phyloP scores from a whole-genome alignment of 2,113 vertebrate genomes.

The Grus americana region DNA sequence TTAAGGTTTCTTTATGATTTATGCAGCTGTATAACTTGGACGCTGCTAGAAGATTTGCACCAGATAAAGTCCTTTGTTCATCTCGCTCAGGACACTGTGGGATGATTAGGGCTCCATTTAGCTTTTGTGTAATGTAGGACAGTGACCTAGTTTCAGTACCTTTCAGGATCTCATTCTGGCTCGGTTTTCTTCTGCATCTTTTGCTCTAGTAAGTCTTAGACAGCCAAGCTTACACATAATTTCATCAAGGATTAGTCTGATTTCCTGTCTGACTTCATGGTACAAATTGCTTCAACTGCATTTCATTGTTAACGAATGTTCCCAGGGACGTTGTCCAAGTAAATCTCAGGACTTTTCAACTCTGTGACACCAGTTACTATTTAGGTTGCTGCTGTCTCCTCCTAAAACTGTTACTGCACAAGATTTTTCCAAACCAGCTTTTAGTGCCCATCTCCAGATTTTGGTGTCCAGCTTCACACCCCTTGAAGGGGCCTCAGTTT shows the following conservation, averaged over 20 bases:
- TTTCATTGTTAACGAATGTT: not conserved
- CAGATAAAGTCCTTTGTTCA: not conserved
- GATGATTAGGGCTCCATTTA: slow-evolving; percentile 6
- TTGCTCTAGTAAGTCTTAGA: slow-evolving; percentile 57
- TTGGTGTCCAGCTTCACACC: not conserved
- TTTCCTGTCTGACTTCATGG: slow-evolving; percentile 47
- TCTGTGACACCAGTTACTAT: slow-evolving; percentile 1
- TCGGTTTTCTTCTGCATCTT: slow-evolving; percentile 52
- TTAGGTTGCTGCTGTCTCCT: not conserved
- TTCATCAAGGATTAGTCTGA: slow-evolving; percentile 62
- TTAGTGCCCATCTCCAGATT: not conserved
- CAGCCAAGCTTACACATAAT: slow-evolving; percentile 53
- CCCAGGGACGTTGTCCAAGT: slow-evolving; percentile 2
- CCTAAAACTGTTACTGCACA: not conserved
- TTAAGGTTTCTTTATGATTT: not conserved
- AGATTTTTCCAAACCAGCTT: not conserved
- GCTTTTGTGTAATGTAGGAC: slow-evolving; percentile 51
- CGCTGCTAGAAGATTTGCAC: not conserved
- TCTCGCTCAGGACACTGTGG: not conserved
- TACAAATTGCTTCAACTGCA: slow-evolving; percentile 46
- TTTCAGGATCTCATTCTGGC: slow-evolving; percentile 41
- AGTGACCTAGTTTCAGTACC: slow-evolving; percentile 58
- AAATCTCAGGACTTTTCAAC: slow-evolving; percentile 28
- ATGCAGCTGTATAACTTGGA: not conserved
- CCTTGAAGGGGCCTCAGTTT: not conserved